Evolutionary conservation across 2,888 invertebrate genomes (phyloP).

Genomic region (Yponomeuta malinellus): DNA sequence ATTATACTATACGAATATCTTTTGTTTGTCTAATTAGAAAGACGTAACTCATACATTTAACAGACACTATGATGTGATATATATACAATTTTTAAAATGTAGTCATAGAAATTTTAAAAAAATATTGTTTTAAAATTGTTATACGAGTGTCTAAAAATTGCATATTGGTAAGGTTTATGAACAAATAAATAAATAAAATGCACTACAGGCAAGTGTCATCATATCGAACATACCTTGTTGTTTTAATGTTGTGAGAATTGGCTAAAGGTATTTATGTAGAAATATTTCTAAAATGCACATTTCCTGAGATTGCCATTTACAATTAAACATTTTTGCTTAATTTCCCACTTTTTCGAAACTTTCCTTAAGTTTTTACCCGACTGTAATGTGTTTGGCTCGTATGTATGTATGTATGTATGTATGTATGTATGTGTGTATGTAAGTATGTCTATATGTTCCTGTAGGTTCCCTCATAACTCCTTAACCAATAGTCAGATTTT

Average conservation of each 20-base stretch:
- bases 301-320: no score
- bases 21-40: neutral
- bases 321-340: no score
- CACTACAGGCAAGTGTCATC: constrained; percentile 60
- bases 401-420: no score
- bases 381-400: no score
- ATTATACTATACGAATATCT: neutral
- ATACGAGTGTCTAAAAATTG: constrained; percentile 43
- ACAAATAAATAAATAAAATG: constrained; percentile 57
- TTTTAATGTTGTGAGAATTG: constrained; percentile 39
- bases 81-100: constrained; percentile 69
- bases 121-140: constrained; percentile 59
- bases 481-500: no score
- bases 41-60: constrained; percentile 24
- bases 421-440: no score
- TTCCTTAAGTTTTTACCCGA: no score
- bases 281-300: no score
- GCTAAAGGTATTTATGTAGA: neutral
- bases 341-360: no score
- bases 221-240: constrained; percentile 34
- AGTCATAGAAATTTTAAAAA: constrained; percentile 42
- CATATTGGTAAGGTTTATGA: constrained; percentile 26
- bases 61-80: constrained; percentile 65
- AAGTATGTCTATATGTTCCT: no score
- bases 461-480: no score